Evolutionary conservation across 2,113 vertebrate genomes (phyloP), one percentile per base, ranked within the genome.

Genomic region (Monopterus albus): DNA sequence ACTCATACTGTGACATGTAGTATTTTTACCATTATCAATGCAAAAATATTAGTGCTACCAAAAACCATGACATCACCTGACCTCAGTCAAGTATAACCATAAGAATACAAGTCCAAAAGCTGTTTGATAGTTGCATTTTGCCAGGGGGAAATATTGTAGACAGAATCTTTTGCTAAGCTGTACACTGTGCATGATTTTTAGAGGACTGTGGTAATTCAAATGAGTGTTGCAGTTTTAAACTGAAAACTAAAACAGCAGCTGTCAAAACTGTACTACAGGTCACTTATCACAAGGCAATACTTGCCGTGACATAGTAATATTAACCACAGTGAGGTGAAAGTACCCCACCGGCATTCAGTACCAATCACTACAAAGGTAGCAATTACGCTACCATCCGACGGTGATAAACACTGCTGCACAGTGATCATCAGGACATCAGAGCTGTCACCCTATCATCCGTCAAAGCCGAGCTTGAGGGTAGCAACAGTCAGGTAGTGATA

Each of bases 331-430:
- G 67, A 68, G 52, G 56, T 55, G 59, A 73, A 87, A 81, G 50
- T 74, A 82, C 69, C 36, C 50, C 75, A 70, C 21, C 28, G 53
- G 69, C 77, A 55, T 78, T 79, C 66, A 56, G 84, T 81, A 82
- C 82, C 85, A 80, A 83, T 88, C 84, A 86, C 79, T 80, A 85
- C 78, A 89, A 84, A 66, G 81, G 78, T 82, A 82, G 75, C 85
- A 84, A 91, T 92, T 92, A 91, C 79, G 21, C 49, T 58, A 63
- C 52, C 87, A 92, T 92, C 91, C 92, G 92, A 90, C 65, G 86
- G 86, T 87, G 87, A 90, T 90, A 84, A 92, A 92, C 83, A 79
- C 81, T 47, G 76, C 71, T 52, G 80, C 81, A 69, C 74, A 52
- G 75, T 64, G 79, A 91, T 88, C 81, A 62, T 89, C 89, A 68